Conservation (phyloP, 1,140 invertebrate genomes). For the Brachionus koreanus region DNA sequence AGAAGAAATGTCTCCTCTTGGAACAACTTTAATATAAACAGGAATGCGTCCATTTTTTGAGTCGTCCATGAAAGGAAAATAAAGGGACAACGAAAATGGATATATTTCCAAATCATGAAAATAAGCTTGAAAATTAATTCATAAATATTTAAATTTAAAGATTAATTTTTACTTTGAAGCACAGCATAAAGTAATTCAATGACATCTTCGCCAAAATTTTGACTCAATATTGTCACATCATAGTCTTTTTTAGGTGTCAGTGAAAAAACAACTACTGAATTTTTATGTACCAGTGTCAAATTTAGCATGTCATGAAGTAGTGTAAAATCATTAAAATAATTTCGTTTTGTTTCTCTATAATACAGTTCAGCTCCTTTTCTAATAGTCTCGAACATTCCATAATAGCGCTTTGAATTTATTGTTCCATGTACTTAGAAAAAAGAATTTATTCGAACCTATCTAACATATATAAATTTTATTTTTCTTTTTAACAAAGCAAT, state of each 20-base stretch:
- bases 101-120: conserved; percentile 54
- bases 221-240: conserved; percentile 58
- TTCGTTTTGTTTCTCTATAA: conserved; percentile 45
- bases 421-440: conserved; percentile 54
- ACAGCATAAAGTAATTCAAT: conserved; percentile 56
- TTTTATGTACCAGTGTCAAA: conserved; percentile 52
- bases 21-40: background rate
- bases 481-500: too few species aligned
- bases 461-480: too few species aligned
- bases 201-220: conserved; percentile 52
- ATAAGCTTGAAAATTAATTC: too few species aligned
- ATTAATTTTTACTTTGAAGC: conserved; percentile 51
- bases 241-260: conserved; percentile 59
- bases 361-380: background rate
- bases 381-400: conserved; percentile 49
- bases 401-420: conserved; percentile 54
- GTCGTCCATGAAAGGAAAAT: conserved; percentile 50
- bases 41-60: background rate
- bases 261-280: conserved; percentile 45
- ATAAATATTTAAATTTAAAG: too few species aligned
- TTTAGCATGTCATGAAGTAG: conserved; percentile 56
- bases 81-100: conserved; percentile 56
- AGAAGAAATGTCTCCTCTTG: conserved; percentile 4
- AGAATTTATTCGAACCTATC: too few species aligned
- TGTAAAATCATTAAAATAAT: conserved; percentile 58